These are phyloP conservation scores for Amblyopsis hoosieri DNA, from an alignment of 2,797 vertebrate genomes.

Conservation along the genomic window DNA sequence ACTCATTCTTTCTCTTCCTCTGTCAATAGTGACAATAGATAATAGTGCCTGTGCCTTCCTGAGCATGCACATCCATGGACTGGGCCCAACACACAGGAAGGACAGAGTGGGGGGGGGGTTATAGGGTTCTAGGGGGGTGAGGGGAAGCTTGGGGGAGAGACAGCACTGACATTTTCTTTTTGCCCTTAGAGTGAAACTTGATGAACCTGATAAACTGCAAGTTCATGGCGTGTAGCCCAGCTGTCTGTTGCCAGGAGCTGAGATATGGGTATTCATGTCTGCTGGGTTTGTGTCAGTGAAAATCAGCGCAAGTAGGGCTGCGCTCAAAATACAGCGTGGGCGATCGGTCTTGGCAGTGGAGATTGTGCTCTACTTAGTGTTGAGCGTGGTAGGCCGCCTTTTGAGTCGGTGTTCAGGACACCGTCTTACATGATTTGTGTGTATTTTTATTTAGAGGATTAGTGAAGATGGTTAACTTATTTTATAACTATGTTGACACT, in stretches of 20 bases:
- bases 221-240: conserved; percentile 34
- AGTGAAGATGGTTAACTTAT: too few species aligned
- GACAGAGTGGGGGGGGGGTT: conserved; percentile 45
- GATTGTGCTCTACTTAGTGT: too few species aligned
- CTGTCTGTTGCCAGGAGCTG: not conserved
- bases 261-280: not conserved
- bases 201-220: conserved; percentile 28
- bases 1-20: conserved; percentile 7
- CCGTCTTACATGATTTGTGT: too few species aligned
- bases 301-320: conserved; percentile 1
- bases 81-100: conserved; percentile 58
- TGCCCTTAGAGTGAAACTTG: conserved; percentile 25
- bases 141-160: conserved; percentile 39
- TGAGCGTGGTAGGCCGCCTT: too few species aligned
- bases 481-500: too few species aligned
- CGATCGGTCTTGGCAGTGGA: too few species aligned
- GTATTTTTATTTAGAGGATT: too few species aligned
- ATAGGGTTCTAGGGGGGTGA: conserved; percentile 29
- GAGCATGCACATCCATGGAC: conserved; percentile 28
- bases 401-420: too few species aligned
- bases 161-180: conserved; percentile 1
- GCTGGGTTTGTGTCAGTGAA: not conserved
- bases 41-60: conserved; percentile 14
- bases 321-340: too few species aligned
- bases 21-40: not conserved